Base-by-base conservation (phyloP, 2,888 invertebrate species). In the Holacanthella duospinosa region DNA sequence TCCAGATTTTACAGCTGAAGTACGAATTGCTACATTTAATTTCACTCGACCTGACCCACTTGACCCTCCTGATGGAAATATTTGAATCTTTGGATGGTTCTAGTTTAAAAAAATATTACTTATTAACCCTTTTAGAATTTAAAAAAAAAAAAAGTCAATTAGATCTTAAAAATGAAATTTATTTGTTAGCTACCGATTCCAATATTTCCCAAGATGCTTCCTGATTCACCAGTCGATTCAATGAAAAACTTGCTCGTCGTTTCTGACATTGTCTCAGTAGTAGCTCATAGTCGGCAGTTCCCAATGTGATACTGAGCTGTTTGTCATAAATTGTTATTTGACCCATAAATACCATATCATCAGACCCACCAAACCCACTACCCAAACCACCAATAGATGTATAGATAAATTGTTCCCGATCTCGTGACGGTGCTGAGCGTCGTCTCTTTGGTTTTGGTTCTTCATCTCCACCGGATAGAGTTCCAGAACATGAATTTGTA, bases 391-490 rank as follows among this genome's bases (percentile, higher is more conserved):
- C 43, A 24, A 58, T 43, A 19, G 61, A 44, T 3, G 65, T 62
- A 43, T 70, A 68, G 26, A 68, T 60, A 36, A 67, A 71, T 25
- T 69, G 66, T 61, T 69, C 71, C 25, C 66, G 59, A 56, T 68
- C 71, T 48, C 66, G 66, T 24, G 63, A 58, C 3, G 67, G 66
- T 1, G 55, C 58, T 2, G 68, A 70, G 2, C 69, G 62, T 36
- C 65, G 60, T 59, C 69, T 36, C 58, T 71, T 71, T 6, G 62
- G 55, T 25, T 69, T 68, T 9, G 68, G 67, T 25, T 67, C 68
- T 12, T 67, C 66, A 2, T 62, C 59, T 25, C 61, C 57, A 27
- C 43, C 29, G n/a, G 24, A n/a, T 9, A 12, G 26, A 6, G 60
- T 2, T 29, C 29, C 54, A 6, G 25, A 24, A 4, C 6, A 19